Conservation (phyloP, 1,140 invertebrate species). For the Xylocopa sonorina region DNA sequence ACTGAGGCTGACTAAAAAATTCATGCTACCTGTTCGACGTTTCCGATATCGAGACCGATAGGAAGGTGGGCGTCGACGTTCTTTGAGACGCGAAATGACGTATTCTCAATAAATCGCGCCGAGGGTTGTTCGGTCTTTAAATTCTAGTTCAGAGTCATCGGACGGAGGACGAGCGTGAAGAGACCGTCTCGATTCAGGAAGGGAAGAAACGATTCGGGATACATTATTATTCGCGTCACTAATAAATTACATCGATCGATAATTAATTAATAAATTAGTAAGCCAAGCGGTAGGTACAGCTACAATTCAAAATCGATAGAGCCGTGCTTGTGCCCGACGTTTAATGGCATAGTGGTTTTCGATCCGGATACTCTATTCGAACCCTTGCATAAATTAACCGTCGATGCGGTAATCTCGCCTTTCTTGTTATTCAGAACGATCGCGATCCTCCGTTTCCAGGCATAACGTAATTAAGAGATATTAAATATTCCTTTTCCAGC, state of each 20-base stretch:
- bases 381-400: conserved; percentile 4
- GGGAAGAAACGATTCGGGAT: not conserved
- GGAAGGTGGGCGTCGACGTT: not conserved
- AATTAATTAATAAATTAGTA: too few species aligned
- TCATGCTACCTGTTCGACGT: conserved; percentile 2
- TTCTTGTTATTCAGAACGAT: not conserved
- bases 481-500: not conserved
- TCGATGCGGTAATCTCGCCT: not conserved
- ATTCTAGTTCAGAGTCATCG: not conserved
- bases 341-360: conserved; percentile 8
- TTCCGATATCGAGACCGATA: not conserved
- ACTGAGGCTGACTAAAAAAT: conserved; percentile 1
- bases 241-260: too few species aligned
- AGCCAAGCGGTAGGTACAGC: not conserved
- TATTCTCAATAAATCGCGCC: not conserved
- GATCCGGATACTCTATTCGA: conserved; percentile 3
- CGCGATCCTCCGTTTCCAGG: not conserved
- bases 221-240: too few species aligned
- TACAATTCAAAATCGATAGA: conserved; percentile 6
- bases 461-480: conserved; percentile 16
- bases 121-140: not conserved
- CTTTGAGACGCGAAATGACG: not conserved
- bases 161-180: not conserved
- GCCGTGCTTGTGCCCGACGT: not conserved
- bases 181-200: not conserved